phyloP scores from a whole-genome alignment of 2,888 invertebrate species.

The Philhelius pedissequus region DNA sequence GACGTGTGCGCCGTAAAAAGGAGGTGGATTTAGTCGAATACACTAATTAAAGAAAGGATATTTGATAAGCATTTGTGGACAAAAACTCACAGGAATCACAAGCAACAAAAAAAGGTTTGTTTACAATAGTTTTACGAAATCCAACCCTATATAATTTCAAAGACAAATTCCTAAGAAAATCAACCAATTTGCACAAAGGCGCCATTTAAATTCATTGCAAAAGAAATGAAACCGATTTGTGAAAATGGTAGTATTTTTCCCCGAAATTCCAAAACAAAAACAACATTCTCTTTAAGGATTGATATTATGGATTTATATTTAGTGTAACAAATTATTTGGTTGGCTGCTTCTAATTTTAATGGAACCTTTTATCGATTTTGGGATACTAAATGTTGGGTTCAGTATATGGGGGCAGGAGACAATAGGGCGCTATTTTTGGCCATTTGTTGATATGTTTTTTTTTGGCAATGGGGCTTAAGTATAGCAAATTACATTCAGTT shows the following conservation, averaged over 20 bases:
- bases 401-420: background rate
- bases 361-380: constrained; percentile 25
- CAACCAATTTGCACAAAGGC: background rate
- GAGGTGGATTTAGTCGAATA: background rate
- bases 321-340: constrained; percentile 37
- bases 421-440: background rate
- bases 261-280: background rate
- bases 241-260: background rate
- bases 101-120: constrained; percentile 62
- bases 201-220: background rate
- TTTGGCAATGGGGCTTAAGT: background rate
- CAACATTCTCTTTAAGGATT: background rate
- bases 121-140: constrained; percentile 6
- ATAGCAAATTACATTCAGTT: background rate
- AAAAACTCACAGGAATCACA: background rate
- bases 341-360: constrained; percentile 53
- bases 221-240: background rate
- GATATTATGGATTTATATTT: background rate
- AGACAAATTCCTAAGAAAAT: background rate
- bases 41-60: constrained; percentile 32
- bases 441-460: constrained; percentile 12
- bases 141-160: background rate
- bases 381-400: background rate
- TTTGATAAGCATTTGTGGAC: constrained; percentile 23
- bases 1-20: background rate